Evolutionary conservation across 2,797 vertebrate genomes (phyloP).

Genomic region (Liparis tanakae): DNA sequence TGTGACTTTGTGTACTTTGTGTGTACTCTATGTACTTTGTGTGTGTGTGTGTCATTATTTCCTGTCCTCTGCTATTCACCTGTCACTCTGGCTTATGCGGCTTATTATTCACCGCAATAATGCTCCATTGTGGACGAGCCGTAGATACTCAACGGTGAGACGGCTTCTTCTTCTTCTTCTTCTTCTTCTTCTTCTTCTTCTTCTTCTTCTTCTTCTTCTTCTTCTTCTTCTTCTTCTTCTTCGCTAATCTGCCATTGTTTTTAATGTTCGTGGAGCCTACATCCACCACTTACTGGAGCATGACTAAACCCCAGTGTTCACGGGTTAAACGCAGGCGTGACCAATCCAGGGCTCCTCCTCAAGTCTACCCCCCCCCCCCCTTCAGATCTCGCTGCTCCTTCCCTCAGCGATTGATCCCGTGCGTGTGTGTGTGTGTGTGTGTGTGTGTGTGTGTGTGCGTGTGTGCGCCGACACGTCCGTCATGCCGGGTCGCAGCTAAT

Average conservation of each 20-base stretch:
- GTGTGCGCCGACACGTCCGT: constrained; percentile 32
- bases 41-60: constrained; percentile 52
- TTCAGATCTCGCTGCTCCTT: constrained; percentile 27
- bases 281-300: constrained; percentile 49
- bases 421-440: no score
- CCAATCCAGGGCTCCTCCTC: constrained; percentile 49
- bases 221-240: no score
- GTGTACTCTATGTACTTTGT: no score
- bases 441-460: constrained; percentile 6
- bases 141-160: constrained; percentile 42
- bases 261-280: constrained; percentile 44
- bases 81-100: constrained; percentile 63
- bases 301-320: constrained; percentile 61
- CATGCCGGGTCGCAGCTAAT: constrained; percentile 65
- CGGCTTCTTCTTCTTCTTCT: constrained; percentile 4
- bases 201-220: no score
- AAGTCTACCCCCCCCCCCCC: constrained; percentile 13
- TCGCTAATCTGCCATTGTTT: constrained; percentile 69
- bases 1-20: constrained; percentile 22
- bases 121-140: constrained; percentile 54
- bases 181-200: no score
- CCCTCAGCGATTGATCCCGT: constrained; percentile 39
- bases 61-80: constrained; percentile 59
- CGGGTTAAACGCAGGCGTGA: constrained; percentile 63
- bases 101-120: constrained; percentile 49